Base-by-base conservation (phyloP, 1,140 invertebrate genomes). In the Bathynomus jamesi region DNA sequence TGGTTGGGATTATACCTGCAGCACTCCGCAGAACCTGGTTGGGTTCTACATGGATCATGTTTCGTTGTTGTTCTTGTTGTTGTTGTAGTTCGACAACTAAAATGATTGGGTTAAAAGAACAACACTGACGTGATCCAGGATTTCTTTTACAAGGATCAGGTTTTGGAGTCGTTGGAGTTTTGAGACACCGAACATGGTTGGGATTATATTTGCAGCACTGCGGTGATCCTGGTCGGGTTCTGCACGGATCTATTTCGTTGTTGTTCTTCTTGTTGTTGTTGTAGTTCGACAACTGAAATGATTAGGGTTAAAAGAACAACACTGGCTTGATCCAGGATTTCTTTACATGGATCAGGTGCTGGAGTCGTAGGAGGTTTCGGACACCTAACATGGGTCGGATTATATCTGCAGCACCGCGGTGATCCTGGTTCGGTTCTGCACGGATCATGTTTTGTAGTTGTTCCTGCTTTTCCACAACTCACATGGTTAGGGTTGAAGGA, bases 251-350 rank as follows among this genome's bases (percentile, higher is more conserved):
- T 40, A 31, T 24, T 40, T 61, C 21, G 28, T n/a, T n/a, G n/a
- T n/a, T n/a, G n/a, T n/a, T n/a, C n/a, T n/a, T n/a, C n/a, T 28
- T 67, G 75, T 70, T 61, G 69, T 72, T 28, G 73, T 75, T 25
- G 65, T 69, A 25, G 70, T 71, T n/a, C 31, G 62, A 24, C 73
- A 74, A n/a, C 30, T 65, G 10, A 29, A n/a, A 11, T 70, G 71
- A 13, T 25, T 61, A 17, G 70, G 70, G 31, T 72, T 73, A 17
- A 30, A 53, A 3, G 60, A 30, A 63, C 74, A 76, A 24, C 74
- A 76, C 61, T 68, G 17, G 27, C 29, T 61, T 25, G 46, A 61
- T 10, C 67, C 67, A 24, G 67, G 67, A 30, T 53, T 61, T 4
- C 24, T n/a, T 28, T 5, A 21, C 40, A 53, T 17, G 40, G 40